Percentiles rank a stretch among this genome's conserved stretches.
phyloP scores from a whole-genome alignment of 2,797 vertebrate genomes.

The Danio aesculapii region DNA sequence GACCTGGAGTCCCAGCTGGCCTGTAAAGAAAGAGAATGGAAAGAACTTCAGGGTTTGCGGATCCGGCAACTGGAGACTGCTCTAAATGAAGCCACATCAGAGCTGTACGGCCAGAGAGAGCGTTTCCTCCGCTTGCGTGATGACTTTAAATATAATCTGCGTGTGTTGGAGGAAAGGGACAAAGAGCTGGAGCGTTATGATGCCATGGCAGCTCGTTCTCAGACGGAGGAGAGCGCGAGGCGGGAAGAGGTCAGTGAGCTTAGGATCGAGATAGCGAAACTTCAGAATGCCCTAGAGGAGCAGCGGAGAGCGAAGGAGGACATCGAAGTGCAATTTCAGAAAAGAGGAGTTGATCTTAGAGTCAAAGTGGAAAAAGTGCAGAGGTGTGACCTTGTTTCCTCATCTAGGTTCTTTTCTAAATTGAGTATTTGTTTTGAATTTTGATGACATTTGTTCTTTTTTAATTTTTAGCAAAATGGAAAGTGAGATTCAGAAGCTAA shows the following conservation, averaged over 20 bases:
- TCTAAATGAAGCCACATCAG: constrained; percentile 68
- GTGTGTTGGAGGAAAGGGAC: constrained; percentile 82
- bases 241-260: constrained; percentile 79
- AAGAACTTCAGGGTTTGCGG: constrained; percentile 73
- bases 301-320: constrained; percentile 68
- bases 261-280: constrained; percentile 72
- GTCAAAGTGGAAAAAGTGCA: constrained; percentile 73
- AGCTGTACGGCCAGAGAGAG: constrained; percentile 69
- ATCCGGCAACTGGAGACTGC: constrained; percentile 73
- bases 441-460: constrained; percentile 18
- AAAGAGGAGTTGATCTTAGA: constrained; percentile 68
- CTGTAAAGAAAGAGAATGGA: constrained; percentile 82
- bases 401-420: background rate
- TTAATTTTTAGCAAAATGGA: constrained; percentile 71
- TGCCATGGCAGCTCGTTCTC: constrained; percentile 64
- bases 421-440: background rate
- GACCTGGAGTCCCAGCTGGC: constrained; percentile 73
- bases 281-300: constrained; percentile 69
- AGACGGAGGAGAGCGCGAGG: constrained; percentile 70
- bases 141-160: constrained; percentile 85
- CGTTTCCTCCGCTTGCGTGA: constrained; percentile 75
- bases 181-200: constrained; percentile 82
- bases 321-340: constrained; percentile 66
- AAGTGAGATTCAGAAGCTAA: constrained; percentile 68
- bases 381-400: constrained; percentile 68